Conservation (phyloP, 1,140 invertebrate species). For the Marisa cornuarietis region DNA sequence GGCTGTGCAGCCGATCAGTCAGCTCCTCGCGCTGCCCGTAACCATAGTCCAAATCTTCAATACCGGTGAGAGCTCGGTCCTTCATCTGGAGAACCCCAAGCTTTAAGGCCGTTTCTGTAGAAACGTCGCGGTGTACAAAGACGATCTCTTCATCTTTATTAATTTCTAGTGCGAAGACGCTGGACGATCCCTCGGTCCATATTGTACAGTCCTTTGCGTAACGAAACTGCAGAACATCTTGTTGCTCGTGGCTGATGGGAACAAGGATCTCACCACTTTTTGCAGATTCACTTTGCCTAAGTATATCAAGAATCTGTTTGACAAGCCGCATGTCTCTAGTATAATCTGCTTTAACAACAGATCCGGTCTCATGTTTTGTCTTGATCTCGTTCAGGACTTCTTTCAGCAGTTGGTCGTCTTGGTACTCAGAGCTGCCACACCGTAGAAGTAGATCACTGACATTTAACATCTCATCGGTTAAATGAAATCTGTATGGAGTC, state of each 20-base stretch:
- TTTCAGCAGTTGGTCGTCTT: slow-evolving; percentile 19
- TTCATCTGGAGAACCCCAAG: slow-evolving; percentile 46
- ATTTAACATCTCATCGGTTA: slow-evolving; percentile 25
- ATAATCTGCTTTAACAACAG: not conserved
- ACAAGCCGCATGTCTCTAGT: slow-evolving; percentile 16
- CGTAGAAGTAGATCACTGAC: slow-evolving; percentile 13
- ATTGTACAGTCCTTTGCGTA: slow-evolving; percentile 39
- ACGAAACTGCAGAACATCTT: slow-evolving; percentile 26
- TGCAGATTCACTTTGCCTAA: slow-evolving; percentile 6
- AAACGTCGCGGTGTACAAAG: slow-evolving; percentile 45
- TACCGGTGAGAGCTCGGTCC: not conserved
- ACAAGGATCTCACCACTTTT: slow-evolving; percentile 22
- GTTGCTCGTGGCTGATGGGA: slow-evolving; percentile 24
- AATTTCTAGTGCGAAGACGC: slow-evolving; percentile 11
- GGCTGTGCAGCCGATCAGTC: slow-evolving; percentile 40
- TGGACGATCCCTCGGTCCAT: not conserved
- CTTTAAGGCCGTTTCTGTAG: slow-evolving; percentile 36
- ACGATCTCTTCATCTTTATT: slow-evolving; percentile 36
- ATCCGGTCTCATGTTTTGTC: slow-evolving; percentile 4
- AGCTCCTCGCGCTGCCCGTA: slow-evolving; percentile 53
- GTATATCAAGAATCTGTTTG: slow-evolving; percentile 12
- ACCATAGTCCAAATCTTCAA: slow-evolving; percentile 19
- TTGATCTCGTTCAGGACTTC: slow-evolving; percentile 18
- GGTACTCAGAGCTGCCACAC: slow-evolving; percentile 7
- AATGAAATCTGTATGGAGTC: slow-evolving; percentile 29